Conservation (phyloP, 2,797 vertebrate species). For the Xenops minutus region DNA sequence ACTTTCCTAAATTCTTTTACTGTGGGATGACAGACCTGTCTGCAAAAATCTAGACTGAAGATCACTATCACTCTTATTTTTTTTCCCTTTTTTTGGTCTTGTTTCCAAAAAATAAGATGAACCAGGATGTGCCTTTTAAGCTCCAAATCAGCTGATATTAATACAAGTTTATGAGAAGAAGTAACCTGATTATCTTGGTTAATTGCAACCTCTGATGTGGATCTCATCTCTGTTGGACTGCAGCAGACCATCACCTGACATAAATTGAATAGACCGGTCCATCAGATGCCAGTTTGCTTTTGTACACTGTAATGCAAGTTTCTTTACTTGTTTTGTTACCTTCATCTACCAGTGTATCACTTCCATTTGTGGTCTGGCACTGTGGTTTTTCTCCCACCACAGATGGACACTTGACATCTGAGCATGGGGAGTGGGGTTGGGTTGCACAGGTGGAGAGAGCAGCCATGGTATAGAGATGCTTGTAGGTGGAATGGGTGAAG, state of each 20-base stretch:
- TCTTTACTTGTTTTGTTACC: background rate
- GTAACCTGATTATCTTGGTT: background rate
- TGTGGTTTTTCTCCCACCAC: background rate
- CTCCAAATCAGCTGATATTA: background rate
- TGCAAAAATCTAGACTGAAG: background rate
- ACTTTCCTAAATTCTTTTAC: background rate
- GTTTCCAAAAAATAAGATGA: background rate
- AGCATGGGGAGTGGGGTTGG: background rate
- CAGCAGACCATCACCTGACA: background rate
- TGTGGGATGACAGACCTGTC: background rate
- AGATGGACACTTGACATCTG: background rate
- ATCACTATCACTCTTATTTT: background rate
- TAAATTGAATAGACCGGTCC: background rate
- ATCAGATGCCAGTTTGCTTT: background rate
- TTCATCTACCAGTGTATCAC: background rate
- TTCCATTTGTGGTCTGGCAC: background rate
- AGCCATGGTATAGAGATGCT: background rate
- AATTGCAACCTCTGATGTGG: background rate
- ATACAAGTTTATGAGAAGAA: background rate
- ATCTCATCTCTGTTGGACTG: background rate
- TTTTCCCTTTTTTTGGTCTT: background rate
- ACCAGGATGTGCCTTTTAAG: background rate
- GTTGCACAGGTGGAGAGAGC: background rate
- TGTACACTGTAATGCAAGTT: background rate
- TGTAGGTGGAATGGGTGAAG: background rate